These are phyloP conservation scores for Clusia tigrina DNA, from an alignment of 2,888 invertebrate species.

Conservation along the genomic window DNA sequence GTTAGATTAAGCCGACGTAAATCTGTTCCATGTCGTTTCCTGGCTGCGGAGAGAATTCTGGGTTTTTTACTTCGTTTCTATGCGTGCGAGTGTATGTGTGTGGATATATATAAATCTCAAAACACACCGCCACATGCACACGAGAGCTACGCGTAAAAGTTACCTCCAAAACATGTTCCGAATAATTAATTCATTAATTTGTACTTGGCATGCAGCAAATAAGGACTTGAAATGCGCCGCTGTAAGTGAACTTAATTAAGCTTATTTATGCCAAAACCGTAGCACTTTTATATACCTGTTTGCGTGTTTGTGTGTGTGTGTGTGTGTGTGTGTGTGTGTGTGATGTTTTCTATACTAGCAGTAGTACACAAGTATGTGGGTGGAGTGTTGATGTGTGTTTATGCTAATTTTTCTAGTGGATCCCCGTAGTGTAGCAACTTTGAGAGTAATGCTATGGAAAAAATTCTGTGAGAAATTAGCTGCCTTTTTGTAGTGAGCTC, in stretches of 20 bases:
- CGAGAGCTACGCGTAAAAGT: neutral
- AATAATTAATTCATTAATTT: neutral
- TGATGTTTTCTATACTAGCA: no score
- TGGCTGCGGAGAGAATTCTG: no score
- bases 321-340: neutral
- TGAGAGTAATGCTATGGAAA: no score
- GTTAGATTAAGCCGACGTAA: neutral
- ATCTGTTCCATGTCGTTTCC: neutral
- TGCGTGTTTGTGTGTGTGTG: neutral
- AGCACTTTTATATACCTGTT: no score
- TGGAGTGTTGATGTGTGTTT: no score
- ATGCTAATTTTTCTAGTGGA: no score
- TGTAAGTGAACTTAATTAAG: neutral
- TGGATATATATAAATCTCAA: no score
- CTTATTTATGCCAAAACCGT: neutral
- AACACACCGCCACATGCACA: neutral
- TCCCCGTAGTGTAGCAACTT: no score
- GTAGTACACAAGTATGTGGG: neutral
- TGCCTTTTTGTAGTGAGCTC: no score
- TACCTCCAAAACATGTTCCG: neutral
- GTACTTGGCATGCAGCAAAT: neutral
- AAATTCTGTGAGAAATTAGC: no score
- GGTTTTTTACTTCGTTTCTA: neutral
- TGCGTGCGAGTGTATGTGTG: neutral
- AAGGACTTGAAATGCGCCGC: neutral